Conservation (phyloP, 2,113 vertebrate species). For the Regulus satrapa region DNA sequence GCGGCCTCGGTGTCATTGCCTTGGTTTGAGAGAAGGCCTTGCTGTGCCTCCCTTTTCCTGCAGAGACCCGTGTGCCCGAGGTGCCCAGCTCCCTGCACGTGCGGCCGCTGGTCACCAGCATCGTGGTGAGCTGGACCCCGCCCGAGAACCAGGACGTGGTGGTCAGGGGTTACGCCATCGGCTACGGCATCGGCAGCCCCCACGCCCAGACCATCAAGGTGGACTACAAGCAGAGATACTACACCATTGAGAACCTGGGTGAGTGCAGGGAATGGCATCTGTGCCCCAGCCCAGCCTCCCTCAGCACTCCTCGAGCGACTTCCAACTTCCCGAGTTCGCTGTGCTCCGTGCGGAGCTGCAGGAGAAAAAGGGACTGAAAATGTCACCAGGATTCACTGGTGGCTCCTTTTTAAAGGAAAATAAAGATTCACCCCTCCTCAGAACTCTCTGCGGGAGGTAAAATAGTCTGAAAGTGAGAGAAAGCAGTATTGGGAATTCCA, state of each 20-base stretch:
- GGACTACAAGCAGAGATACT: slow-evolving; percentile 97
- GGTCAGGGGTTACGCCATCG: slow-evolving; percentile 92
- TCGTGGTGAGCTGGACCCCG: slow-evolving; percentile 98
- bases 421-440: not conserved
- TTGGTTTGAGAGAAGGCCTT: not conserved
- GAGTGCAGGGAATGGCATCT: not conserved
- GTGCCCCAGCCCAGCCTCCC: not conserved
- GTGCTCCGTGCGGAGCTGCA: not conserved
- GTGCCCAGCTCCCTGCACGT: slow-evolving; percentile 95
- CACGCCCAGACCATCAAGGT: slow-evolving; percentile 95
- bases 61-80: slow-evolving; percentile 92
- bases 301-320: fast-evolving
- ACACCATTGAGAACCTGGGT: slow-evolving; percentile 96
- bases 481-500: not conserved
- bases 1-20: fast-evolving
- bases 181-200: slow-evolving; percentile 93
- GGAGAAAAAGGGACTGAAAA: not conserved
- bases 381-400: not conserved
- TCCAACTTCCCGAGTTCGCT: not conserved
- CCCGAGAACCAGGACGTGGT: slow-evolving; percentile 97
- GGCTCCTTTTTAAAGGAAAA: not conserved
- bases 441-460: not conserved
- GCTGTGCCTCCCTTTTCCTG: not conserved
- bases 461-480: not conserved
- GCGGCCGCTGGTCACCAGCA: slow-evolving; percentile 90